Evolutionary conservation across 2,113 vertebrate species (phyloP), one percentile per base, ranked within the genome.

Genomic region (Dendrocopos noguchii): DNA sequence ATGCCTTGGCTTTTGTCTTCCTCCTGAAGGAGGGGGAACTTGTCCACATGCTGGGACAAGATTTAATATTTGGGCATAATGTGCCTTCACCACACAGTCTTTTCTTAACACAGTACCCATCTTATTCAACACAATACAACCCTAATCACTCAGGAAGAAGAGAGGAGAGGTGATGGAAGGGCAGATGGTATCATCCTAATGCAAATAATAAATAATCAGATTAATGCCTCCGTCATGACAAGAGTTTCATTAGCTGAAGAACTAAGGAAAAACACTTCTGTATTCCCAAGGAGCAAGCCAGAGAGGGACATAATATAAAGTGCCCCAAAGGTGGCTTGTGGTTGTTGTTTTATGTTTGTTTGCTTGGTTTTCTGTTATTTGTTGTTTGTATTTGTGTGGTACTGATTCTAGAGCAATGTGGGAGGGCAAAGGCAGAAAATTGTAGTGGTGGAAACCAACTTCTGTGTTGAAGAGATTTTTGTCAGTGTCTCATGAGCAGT

Each of bases 201-300:
- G 85, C 81, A 94, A 95, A 95, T 91, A 94, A 94, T 94, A 94
- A 96, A 96, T 90, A 95, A 90, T 67, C 90, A 94, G 72, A 95
- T 84, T 94, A 96, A 93, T 93, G 80, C 42, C 75, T 80, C 60
- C 65, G 60, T 87, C 82, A 90, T 72, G 71, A 95, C 89, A 92
- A 79, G 85, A 91, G 79, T 91, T 90, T 90, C 82, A 95, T 94
- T 95, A 96, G 60, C 12, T 93, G 56, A 47, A 87, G 93, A 88
- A 90, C 72, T 85, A 55, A 73, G 52, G 79, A 85, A 91, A 83
- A 94, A 60, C 64, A 77, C 60, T 85, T 85, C 56, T 94, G 64
- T 44, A 25, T 77, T 94, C 36, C 66, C 33, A 0, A 0, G 34
- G 71, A 91, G 52, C 42, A 55, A 90, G 42, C 71, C 82, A 87